Conservation (phyloP, 2,888 invertebrate species). For the Stramonita haemastoma region DNA sequence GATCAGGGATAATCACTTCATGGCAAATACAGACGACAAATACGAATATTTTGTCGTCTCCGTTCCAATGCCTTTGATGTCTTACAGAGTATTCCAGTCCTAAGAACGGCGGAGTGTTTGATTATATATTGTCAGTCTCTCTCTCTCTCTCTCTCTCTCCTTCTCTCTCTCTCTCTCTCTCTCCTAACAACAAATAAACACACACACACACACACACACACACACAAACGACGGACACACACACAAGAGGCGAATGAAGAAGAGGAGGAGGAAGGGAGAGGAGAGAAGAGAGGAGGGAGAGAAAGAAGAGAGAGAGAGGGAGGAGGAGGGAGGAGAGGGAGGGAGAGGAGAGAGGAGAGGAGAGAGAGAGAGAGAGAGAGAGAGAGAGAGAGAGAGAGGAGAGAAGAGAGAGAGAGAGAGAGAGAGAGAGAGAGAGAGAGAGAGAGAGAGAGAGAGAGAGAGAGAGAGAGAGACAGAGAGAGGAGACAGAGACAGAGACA, state of each 20-base stretch:
- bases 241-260: not conserved
- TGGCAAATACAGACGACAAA: too few relatives aligned
- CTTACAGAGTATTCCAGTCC: too few relatives aligned
- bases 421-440: not conserved
- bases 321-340: not conserved
- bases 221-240: not conserved
- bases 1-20: too few relatives aligned
- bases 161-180: too few relatives aligned
- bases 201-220: not conserved
- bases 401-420: not conserved
- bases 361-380: not conserved
- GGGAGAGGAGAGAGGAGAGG: not conserved
- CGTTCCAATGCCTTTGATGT: too few relatives aligned
- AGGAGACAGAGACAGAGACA: not conserved
- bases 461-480: not conserved
- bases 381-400: not conserved
- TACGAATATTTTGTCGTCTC: too few relatives aligned
- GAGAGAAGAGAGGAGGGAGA: not conserved
- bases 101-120: too few relatives aligned
- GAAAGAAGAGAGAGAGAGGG: not conserved
- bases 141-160: too few relatives aligned
- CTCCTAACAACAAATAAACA: not conserved
- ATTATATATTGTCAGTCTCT: too few relatives aligned
- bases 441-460: not conserved
- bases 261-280: not conserved